Evolutionary conservation across 2,797 vertebrate genomes (phyloP), one percentile per base, ranked within the genome.

Genomic region (Notolabrus celidotus): DNA sequence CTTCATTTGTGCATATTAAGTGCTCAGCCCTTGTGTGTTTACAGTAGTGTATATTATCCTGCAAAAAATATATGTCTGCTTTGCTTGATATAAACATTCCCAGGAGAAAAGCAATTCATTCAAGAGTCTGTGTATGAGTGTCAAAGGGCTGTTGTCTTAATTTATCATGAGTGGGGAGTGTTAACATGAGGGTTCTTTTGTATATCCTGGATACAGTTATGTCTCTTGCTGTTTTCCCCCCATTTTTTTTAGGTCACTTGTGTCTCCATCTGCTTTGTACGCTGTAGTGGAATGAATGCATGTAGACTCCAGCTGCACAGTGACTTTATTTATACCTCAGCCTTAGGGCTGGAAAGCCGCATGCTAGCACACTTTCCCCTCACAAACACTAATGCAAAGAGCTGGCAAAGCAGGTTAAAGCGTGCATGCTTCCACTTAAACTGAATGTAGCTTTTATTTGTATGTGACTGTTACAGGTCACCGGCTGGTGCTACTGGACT

Each of bases 251-350:
- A 92, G 89, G 88, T 91, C 87, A 89, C 76, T 73, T 45, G 19
- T 60, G 64, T 80, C 68, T 86, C 81, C 85, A 83, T 90, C 86
- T 89, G 87, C 84, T 80, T 86, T 84, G 74, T 85, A 87, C 5
- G 1, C 51, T 66, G 80, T 75, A 71, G 67, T 82, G 77, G 67
- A 90, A 82, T 86, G 85, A 90, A 87, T 83, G 77, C 68, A 71
- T 87, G 60, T 62, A 67, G 79, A 85, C 82, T 90, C 80, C 89
- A 90, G 89, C 87, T 92, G 91, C 79, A 89, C 86, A 79, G 70
- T 80, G 85, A 83, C 85, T 88, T 88, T 90, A 85, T 91, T 87
- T 90, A 83, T 89, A 85, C 49, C 50, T 86, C 76, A 69, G 87
- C 89, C 88, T 88, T 51, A 20, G 50, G 85, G 84, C 81, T 72